phyloP scores from a whole-genome alignment of 2,113 vertebrate species.

The Seriola dumerili region DNA sequence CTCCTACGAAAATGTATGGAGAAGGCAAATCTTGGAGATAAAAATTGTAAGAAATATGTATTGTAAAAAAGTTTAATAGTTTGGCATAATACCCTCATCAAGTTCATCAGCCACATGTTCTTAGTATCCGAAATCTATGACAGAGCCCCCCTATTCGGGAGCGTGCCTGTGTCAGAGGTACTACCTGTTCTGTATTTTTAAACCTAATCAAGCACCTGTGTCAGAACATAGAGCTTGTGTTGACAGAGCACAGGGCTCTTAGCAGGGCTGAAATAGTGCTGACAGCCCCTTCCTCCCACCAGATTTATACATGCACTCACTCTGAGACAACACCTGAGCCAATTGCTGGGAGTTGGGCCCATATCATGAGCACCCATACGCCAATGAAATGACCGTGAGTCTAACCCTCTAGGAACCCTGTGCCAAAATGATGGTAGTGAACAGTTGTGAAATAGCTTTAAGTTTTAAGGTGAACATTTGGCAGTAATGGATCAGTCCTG shows the following conservation, averaged over 20 bases:
- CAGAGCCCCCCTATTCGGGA: conserved; percentile 32
- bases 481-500: not conserved
- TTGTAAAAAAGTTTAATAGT: not conserved
- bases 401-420: not conserved
- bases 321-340: conserved; percentile 66
- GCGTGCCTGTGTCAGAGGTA: conserved; percentile 40
- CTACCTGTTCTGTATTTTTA: conserved; percentile 68
- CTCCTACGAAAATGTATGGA: not conserved
- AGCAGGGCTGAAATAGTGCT: conserved; percentile 69
- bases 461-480: not conserved
- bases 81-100: conserved; percentile 29
- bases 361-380: conserved; percentile 36
- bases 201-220: conserved; percentile 74
- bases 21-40: not conserved
- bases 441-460: not conserved
- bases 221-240: conserved; percentile 75
- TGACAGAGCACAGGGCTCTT: conserved; percentile 74
- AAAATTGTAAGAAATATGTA: not conserved
- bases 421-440: conserved; percentile 6
- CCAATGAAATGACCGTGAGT: conserved; percentile 27
- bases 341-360: conserved; percentile 46
- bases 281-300: conserved; percentile 77
- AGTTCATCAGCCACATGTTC: conserved; percentile 12
- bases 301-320: conserved; percentile 69
- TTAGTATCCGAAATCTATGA: conserved; percentile 23